phyloP scores from a whole-genome alignment of 2,888 invertebrate species.

The Acanthosepion lycidas region DNA sequence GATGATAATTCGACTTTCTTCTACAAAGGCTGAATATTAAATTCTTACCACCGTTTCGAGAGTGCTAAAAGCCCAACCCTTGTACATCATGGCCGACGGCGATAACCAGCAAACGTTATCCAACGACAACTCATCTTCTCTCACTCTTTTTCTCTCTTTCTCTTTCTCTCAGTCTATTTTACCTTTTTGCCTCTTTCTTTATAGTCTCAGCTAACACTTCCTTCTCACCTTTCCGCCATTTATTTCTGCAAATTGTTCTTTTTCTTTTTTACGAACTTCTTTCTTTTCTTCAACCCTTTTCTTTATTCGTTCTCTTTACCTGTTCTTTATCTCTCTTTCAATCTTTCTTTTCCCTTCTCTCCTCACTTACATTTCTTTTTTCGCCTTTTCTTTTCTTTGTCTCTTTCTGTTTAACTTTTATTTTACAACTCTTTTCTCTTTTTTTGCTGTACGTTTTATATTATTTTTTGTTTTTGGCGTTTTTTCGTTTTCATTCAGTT shows the following conservation, averaged over 20 bases:
- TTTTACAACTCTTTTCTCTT: background rate
- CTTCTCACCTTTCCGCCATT: too few relatives aligned
- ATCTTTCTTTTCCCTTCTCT: background rate
- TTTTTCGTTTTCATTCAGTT: too few relatives aligned
- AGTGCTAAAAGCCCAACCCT: background rate
- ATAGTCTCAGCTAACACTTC: too few relatives aligned
- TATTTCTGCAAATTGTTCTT: too few relatives aligned
- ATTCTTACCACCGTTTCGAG: background rate
- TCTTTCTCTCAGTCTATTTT: background rate
- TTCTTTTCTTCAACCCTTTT: too few relatives aligned
- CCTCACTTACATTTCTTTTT: background rate
- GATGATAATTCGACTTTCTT: background rate
- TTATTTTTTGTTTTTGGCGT: too few relatives aligned
- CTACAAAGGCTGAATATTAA: background rate
- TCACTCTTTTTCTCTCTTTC: background rate
- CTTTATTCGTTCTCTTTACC: too few relatives aligned
- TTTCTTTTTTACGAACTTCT: too few relatives aligned
- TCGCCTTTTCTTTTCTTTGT: too few relatives aligned
- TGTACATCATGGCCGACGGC: background rate
- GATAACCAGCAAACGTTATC: background rate
- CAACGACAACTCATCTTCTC: background rate
- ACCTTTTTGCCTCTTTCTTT: too few relatives aligned
- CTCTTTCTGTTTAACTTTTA: background rate
- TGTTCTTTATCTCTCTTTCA: background rate
- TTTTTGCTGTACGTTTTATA: background rate